Base-by-base conservation (phyloP, 2,113 vertebrate genomes). In the Rhynchomys soricoides region DNA sequence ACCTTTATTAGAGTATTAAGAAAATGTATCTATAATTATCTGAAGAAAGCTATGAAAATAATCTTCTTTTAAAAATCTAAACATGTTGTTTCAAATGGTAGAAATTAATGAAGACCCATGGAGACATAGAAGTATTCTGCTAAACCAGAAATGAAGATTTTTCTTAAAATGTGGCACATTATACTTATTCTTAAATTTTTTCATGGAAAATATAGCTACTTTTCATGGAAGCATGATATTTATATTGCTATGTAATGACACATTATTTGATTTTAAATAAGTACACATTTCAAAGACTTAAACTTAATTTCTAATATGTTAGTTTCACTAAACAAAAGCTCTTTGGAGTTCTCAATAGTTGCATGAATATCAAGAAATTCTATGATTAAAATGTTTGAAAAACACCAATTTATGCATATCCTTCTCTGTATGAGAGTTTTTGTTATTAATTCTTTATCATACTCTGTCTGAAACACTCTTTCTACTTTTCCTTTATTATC, bases 181-280 rank as follows among this genome's bases (percentile, higher is more conserved):
- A 0, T 7, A n/a, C 26, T 29, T 13, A 48, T 31, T 57, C 24
- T 90, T 79, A 62, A 75, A 57, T 34, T 89, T 90, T 91, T 91
- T 73, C 7, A 6, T 37, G 10, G 19, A 31, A 79, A 88, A 79
- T 68, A 59, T 5, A 78, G 4, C 40, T 57, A 62, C 43, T 79
- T 93, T 94, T 78, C 37, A 81, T 78, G 43, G 66, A 48, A 50
- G 50, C 45, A 22, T 64, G 4, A 22, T 86, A 45, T 3, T 88
- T 86, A 62, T 40, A 17, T 40, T 82, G 21, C 19, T 83, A 78
- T 43, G 0, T 59, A 91, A 71, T 73, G 12, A 16, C 37, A 79
- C 59, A 24, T 73, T 91, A 70, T 70, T 73, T 93, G 91, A 66
- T 75, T 91, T 85, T 89, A 29, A 75, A 91, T 45, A 78, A 91